A percentile compares a stretch with the other conserved stretches of the same genome.
These are phyloP conservation scores for Drosophila rubida DNA, from an alignment of 2,888 invertebrate species.

Conservation along the genomic window DNA sequence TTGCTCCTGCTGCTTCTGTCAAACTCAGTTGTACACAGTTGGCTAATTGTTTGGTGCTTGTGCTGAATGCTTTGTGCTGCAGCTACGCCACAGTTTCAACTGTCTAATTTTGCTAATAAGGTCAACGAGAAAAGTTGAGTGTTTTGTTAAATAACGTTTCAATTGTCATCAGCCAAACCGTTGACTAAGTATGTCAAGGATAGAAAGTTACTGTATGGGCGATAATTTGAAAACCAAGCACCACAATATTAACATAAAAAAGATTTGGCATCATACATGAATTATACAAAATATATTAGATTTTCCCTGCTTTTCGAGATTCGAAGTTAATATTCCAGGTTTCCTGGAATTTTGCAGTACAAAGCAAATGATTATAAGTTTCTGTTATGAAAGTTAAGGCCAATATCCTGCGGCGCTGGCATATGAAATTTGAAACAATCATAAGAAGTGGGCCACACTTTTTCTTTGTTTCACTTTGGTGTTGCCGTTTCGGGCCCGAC, in stretches of 20 bases:
- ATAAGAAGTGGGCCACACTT: conserved; percentile 19
- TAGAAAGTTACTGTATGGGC: not conserved
- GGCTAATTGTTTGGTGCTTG: conserved; percentile 2
- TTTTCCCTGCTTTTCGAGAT: not conserved
- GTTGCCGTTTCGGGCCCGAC: conserved; percentile 5
- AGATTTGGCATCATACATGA: not conserved
- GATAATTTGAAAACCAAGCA: not conserved
- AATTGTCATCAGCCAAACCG: not conserved
- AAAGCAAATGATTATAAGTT: conserved; percentile 38
- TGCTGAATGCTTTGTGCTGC: conserved; percentile 6
- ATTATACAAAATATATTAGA: not conserved
- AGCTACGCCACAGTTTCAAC: not conserved
- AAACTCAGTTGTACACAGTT: conserved; percentile 5
- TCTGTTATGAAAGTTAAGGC: conserved; percentile 3
- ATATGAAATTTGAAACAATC: conserved; percentile 46
- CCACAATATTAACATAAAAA: not conserved
- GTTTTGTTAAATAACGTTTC: not conserved
- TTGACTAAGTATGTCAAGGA: not conserved
- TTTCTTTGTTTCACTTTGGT: conserved; percentile 6
- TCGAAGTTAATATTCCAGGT: conserved; percentile 2
- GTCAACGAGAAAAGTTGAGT: conserved; percentile 12
- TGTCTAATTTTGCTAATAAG: not conserved
- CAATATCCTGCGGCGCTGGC: conserved; percentile 28
- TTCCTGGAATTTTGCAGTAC: conserved; percentile 19
- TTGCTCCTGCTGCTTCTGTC: conserved; percentile 1